These are phyloP conservation scores for Ennomos quercinarius DNA, from an alignment of 2,888 invertebrate genomes.

Conservation along the genomic window DNA sequence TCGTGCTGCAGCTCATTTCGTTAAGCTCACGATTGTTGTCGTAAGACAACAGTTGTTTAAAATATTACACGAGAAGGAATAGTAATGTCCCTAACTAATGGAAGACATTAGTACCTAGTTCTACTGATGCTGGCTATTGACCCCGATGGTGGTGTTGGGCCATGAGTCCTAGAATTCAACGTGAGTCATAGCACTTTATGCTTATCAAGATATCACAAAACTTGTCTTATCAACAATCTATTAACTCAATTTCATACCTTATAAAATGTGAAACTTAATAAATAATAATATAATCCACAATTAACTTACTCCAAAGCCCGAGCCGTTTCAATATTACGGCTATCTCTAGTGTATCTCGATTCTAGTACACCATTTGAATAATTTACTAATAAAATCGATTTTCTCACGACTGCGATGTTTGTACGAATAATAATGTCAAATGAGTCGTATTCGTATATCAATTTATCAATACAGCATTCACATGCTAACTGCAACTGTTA, in stretches of 20 bases:
- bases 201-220: no score
- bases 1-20: no score
- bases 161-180: no score
- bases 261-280: neutral
- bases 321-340: slow-evolving; percentile 28
- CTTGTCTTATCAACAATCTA: neutral
- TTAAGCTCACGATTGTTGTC: no score
- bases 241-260: neutral
- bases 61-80: no score
- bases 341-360: slow-evolving; percentile 33
- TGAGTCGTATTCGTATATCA: slow-evolving; percentile 31
- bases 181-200: no score
- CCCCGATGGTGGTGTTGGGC: no score
- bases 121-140: no score
- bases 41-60: no score
- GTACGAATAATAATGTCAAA: slow-evolving; percentile 35
- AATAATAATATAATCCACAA: slow-evolving; percentile 8
- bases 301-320: slow-evolving; percentile 6
- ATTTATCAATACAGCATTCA: slow-evolving; percentile 15
- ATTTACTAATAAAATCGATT: slow-evolving; percentile 37
- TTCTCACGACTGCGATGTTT: slow-evolving; percentile 28
- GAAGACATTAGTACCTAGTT: no score
- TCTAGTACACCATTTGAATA: slow-evolving; percentile 32
- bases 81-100: no score
- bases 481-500: no score